phyloP scores from a whole-genome alignment of 2,888 invertebrate species.

The Chymomyza fuscimana region DNA sequence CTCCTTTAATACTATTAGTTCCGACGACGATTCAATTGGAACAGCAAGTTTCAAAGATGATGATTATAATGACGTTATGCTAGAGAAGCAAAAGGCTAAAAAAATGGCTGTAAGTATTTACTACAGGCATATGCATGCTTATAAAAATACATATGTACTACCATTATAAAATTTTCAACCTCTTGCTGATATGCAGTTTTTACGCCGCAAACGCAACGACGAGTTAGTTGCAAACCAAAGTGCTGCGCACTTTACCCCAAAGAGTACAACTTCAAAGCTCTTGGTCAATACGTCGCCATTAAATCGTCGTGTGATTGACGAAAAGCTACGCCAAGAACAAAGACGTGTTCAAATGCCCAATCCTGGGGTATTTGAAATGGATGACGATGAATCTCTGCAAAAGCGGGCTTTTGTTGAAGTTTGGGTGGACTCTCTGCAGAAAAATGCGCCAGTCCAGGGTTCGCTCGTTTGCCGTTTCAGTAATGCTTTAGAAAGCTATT shows the following conservation, averaged over 20 bases:
- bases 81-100: neutral
- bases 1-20: constrained; percentile 30
- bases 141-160: neutral
- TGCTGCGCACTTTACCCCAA: too few relatives aligned
- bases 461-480: constrained; percentile 20
- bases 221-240: neutral
- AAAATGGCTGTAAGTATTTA: constrained; percentile 16
- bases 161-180: too few relatives aligned
- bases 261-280: constrained; percentile 7
- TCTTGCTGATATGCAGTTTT: neutral
- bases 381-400: constrained; percentile 6
- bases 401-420: constrained; percentile 45
- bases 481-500: constrained; percentile 36
- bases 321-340: neutral
- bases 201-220: neutral
- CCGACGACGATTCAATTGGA: neutral
- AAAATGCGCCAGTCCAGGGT: neutral
- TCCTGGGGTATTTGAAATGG: neutral
- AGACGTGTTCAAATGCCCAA: neutral
- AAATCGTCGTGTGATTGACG: neutral
- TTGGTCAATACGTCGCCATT: constrained; percentile 1
- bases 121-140: neutral
- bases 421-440: constrained; percentile 46
- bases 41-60: neutral
- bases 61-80: neutral